Percentiles rank a stretch among this genome's conserved stretches.
Evolutionary conservation across 1,140 invertebrate genomes (phyloP).

Genomic region (Drosophila setifemur): DNA sequence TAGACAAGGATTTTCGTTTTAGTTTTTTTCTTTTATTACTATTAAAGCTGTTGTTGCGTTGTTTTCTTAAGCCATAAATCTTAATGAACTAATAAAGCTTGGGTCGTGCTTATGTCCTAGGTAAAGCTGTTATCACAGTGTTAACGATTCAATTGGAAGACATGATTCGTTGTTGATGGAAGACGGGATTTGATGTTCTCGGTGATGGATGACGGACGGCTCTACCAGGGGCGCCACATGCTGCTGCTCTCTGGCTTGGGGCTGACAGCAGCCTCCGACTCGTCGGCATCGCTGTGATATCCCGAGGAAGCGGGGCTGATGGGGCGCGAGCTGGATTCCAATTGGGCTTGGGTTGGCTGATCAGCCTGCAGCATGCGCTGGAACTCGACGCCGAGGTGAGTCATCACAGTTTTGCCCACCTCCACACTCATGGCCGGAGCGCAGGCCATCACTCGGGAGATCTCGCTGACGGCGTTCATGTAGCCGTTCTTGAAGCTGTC

Average conservation of each 20-base stretch:
- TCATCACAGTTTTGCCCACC: slow-evolving; percentile 92
- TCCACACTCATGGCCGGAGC: slow-evolving; percentile 92
- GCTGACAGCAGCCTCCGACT: slow-evolving; percentile 69
- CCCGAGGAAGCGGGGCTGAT: slow-evolving; percentile 75
- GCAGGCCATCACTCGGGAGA: slow-evolving; percentile 92
- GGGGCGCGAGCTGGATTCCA: slow-evolving; percentile 50
- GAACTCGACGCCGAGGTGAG: slow-evolving; percentile 91
- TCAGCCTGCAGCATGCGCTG: slow-evolving; percentile 86
- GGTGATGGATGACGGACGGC: slow-evolving; percentile 5
- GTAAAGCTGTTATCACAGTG: slow-evolving; percentile 74
- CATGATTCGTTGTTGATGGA: slow-evolving; percentile 57
- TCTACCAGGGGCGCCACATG: slow-evolving; percentile 88
- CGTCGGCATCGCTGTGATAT: slow-evolving; percentile 73
- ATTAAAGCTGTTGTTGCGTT: slow-evolving; percentile 68
- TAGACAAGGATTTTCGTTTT: slow-evolving; percentile 13
- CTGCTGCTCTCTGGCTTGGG: slow-evolving; percentile 83
- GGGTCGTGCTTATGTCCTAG: slow-evolving; percentile 25
- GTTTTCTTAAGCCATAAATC: slow-evolving; percentile 27
- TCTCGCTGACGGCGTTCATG: slow-evolving; percentile 95
- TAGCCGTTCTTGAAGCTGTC: slow-evolving; percentile 95
- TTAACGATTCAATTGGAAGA: slow-evolving; percentile 68
- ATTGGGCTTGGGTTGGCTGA: slow-evolving; percentile 44
- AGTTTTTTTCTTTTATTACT: slow-evolving; percentile 53
- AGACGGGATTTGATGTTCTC: slow-evolving; percentile 32
- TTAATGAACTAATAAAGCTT: slow-evolving; percentile 8